These are phyloP conservation scores for Cheilosia vulpina DNA, from an alignment of 2,888 invertebrate species.

Conservation along the genomic window DNA sequence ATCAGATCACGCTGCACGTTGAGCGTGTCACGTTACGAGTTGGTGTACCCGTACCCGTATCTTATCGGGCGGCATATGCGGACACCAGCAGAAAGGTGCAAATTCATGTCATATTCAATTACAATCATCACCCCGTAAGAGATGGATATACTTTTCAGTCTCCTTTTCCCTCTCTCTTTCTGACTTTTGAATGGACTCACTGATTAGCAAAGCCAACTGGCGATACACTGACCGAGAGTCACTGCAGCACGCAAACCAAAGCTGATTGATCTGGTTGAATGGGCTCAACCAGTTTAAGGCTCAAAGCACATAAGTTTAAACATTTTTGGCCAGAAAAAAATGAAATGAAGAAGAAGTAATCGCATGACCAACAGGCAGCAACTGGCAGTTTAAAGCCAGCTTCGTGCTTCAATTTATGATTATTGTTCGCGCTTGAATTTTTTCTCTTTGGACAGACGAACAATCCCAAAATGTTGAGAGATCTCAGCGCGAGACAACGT, in stretches of 20 bases:
- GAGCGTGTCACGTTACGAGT: slow-evolving; percentile 25
- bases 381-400: slow-evolving; percentile 48
- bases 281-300: slow-evolving; percentile 46
- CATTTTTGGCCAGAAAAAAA: slow-evolving; percentile 8
- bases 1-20: slow-evolving; percentile 68
- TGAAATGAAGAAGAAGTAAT: background rate
- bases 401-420: slow-evolving; percentile 74
- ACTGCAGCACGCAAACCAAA: slow-evolving; percentile 60
- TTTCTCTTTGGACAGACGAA: slow-evolving; percentile 13
- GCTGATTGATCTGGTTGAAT: slow-evolving; percentile 67
- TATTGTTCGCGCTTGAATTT: slow-evolving; percentile 58
- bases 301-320: background rate
- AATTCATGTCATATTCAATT: slow-evolving; percentile 75
- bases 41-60: background rate
- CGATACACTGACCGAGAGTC: slow-evolving; percentile 22
- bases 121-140: slow-evolving; percentile 61
- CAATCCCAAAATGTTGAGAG: slow-evolving; percentile 36
- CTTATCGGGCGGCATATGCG: slow-evolving; percentile 30
- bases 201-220: slow-evolving; percentile 52
- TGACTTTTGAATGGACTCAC: slow-evolving; percentile 42
- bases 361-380: slow-evolving; percentile 48
- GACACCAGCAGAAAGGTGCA: slow-evolving; percentile 57
- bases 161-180: background rate
- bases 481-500: slow-evolving; percentile 60
- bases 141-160: background rate